Evolutionary conservation across 2,888 invertebrate genomes (phyloP).

Genomic region (Polyploca ridens): DNA sequence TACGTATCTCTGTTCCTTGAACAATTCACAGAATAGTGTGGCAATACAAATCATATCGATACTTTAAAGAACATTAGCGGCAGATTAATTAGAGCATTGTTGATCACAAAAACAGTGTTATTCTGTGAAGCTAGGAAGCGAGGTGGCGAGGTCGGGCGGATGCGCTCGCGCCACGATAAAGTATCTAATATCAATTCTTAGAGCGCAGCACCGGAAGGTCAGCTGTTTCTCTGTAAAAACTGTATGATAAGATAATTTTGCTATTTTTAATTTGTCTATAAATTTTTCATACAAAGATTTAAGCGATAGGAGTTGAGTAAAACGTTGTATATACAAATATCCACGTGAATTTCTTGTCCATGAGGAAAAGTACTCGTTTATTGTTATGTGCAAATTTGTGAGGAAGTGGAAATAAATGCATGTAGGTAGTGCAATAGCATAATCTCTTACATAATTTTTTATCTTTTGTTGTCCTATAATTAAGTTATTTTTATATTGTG

Average conservation of each 20-base stretch:
- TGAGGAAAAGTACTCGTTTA: too few relatives aligned
- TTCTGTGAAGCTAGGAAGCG: conserved; percentile 59
- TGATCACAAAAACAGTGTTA: conserved; percentile 16
- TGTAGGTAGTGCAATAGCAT: too few relatives aligned
- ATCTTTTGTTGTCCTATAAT: too few relatives aligned
- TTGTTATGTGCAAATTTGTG: too few relatives aligned
- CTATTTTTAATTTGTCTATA: conserved; percentile 2
- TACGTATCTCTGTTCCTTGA: background rate
- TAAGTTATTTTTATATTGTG: too few relatives aligned
- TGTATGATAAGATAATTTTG: background rate
- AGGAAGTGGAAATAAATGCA: too few relatives aligned
- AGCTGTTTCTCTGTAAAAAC: background rate
- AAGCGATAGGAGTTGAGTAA: background rate
- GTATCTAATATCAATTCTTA: conserved; percentile 5
- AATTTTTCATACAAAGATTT: background rate
- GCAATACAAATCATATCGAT: conserved; percentile 11
- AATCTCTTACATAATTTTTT: too few relatives aligned
- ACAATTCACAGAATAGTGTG: background rate
- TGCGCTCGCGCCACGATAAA: conserved; percentile 15
- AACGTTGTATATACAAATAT: too few relatives aligned
- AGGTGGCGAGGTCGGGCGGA: conserved; percentile 43
- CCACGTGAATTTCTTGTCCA: too few relatives aligned
- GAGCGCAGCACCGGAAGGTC: conserved; percentile 3
- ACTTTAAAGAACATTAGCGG: conserved; percentile 7
- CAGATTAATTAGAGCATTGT: background rate